phyloP scores from a whole-genome alignment of 1,140 invertebrate species.

The Drosophila ercepeae region DNA sequence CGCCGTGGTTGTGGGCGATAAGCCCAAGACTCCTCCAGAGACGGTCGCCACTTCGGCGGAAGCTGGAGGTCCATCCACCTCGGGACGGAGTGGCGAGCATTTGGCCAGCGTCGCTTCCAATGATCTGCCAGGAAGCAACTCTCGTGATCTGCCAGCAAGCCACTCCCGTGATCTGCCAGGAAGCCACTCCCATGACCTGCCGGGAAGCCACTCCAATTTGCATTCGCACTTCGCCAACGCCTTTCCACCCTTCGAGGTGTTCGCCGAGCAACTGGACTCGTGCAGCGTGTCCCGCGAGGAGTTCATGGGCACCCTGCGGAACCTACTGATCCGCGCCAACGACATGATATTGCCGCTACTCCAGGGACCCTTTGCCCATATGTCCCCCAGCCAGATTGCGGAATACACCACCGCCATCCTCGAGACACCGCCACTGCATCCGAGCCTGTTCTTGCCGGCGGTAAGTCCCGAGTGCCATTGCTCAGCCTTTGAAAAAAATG shows the following conservation, averaged over 20 bases:
- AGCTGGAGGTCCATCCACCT: too few species aligned
- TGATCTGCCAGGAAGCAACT: neutral
- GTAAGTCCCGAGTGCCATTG: conserved; percentile 14
- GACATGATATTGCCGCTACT: conserved; percentile 51
- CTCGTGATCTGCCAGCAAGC: too few species aligned
- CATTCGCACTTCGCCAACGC: neutral
- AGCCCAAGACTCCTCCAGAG: neutral
- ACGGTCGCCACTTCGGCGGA: too few species aligned
- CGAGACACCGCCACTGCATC: conserved; percentile 41
- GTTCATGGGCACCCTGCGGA: conserved; percentile 47
- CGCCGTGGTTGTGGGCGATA: neutral
- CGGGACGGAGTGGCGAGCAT: too few species aligned
- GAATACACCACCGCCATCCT: conserved; percentile 52
- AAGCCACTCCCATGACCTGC: neutral
- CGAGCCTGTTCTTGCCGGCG: conserved; percentile 54
- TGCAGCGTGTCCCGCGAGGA: conserved; percentile 39
- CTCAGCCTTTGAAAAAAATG: too few species aligned
- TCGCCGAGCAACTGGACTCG: conserved; percentile 31
- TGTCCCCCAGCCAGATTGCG: conserved; percentile 53
- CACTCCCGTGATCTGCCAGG: neutral
- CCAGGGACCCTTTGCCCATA: conserved; percentile 29
- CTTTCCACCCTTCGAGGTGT: conserved; percentile 43
- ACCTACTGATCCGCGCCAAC: conserved; percentile 56
- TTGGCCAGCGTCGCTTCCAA: neutral
- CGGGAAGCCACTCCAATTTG: neutral